Evolutionary conservation across 2,113 vertebrate genomes (phyloP).

Genomic region (Phoenicopterus ruber): DNA sequence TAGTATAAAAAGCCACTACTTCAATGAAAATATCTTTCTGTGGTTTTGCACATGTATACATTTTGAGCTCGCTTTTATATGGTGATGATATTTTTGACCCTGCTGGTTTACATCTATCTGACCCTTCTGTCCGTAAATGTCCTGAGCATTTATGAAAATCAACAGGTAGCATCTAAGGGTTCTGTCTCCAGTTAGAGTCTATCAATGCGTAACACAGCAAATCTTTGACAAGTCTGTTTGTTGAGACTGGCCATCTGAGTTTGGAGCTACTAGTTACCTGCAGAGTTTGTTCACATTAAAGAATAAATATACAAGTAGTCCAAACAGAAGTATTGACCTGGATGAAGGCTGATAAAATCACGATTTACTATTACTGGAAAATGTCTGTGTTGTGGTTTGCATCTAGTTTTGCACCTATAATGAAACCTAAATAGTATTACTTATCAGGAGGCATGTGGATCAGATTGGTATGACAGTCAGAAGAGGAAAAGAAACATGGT

Average conservation of each 20-base stretch:
- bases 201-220: background rate
- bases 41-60: background rate
- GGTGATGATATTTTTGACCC: background rate
- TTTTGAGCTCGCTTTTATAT: background rate
- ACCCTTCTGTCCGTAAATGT: background rate
- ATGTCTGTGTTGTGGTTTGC: background rate
- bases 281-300: background rate
- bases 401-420: background rate
- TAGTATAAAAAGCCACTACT: background rate
- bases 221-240: background rate
- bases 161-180: background rate
- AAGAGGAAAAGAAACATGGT: background rate
- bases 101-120: background rate
- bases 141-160: background rate
- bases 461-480: background rate
- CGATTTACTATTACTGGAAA: background rate
- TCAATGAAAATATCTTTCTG: background rate
- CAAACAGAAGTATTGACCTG: background rate
- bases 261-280: background rate
- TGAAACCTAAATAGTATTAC: background rate
- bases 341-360: background rate
- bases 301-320: background rate
- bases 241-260: background rate
- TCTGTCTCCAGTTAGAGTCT: background rate
- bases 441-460: background rate